Conservation (phyloP, 1,140 invertebrate species). For the Drosophila bocqueti region DNA sequence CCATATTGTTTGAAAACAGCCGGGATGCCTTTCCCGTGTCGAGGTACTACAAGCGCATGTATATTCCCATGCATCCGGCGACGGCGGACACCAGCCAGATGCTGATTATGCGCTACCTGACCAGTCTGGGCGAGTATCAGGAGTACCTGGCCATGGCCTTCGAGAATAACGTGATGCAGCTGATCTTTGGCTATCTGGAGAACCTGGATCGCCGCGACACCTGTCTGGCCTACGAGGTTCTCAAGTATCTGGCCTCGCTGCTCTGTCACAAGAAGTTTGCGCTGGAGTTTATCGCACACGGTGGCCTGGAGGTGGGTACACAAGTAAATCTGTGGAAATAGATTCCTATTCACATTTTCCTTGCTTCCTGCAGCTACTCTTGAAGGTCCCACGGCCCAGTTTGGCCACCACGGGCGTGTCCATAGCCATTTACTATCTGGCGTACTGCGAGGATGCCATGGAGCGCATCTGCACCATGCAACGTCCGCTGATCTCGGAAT, state of each 20-base stretch:
- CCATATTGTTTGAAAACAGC: constrained; percentile 78
- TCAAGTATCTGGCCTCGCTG: constrained; percentile 96
- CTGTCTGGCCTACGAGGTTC: constrained; percentile 96
- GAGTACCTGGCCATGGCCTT: constrained; percentile 97
- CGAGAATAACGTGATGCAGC: constrained; percentile 94
- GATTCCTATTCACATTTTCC: background rate
- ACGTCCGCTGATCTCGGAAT: constrained; percentile 90
- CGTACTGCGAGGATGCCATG: constrained; percentile 99
- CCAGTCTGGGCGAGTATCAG: constrained; percentile 98
- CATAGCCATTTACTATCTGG: constrained; percentile 97
- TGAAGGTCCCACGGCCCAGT: constrained; percentile 96
- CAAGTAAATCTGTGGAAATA: too few relatives aligned
- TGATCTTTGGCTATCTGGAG: constrained; percentile 96
- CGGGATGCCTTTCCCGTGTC: constrained; percentile 70
- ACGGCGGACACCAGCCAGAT: constrained; percentile 95
- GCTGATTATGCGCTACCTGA: constrained; percentile 96
- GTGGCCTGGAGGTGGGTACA: constrained; percentile 91
- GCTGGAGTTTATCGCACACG: constrained; percentile 95
- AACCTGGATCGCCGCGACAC: constrained; percentile 95
- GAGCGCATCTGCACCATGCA: constrained; percentile 96
- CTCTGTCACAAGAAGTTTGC: constrained; percentile 99
- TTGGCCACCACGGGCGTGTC: constrained; percentile 98
- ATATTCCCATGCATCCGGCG: constrained; percentile 94
- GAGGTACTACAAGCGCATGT: constrained; percentile 77
- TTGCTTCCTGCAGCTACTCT: constrained; percentile 87